Conservation (phyloP, 2,888 invertebrate species). For the Rotaria magnacalcarata region DNA sequence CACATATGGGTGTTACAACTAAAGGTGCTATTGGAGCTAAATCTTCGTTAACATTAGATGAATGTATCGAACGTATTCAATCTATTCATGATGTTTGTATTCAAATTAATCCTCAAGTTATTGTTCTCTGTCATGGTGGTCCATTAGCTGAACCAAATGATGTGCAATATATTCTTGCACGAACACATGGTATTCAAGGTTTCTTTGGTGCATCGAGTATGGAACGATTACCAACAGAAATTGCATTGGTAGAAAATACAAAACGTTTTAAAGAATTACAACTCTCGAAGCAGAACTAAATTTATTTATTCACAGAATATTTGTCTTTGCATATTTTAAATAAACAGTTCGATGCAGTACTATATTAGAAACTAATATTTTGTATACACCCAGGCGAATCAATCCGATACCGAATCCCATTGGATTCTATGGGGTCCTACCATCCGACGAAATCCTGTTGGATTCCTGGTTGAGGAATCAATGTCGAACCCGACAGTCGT, state of each 20-base stretch:
- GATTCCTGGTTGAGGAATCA: no score
- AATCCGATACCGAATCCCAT: no score
- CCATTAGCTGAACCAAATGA: constrained; percentile 32
- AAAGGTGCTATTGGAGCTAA: constrained; percentile 13
- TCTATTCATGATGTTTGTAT: constrained; percentile 3
- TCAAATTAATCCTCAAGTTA: constrained; percentile 29
- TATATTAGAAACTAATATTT: no score
- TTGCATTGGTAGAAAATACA: background rate
- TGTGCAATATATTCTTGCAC: background rate
- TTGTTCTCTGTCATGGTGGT: constrained; percentile 32
- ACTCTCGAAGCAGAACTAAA: background rate
- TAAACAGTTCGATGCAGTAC: no score
- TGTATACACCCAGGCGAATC: no score
- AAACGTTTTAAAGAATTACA: background rate
- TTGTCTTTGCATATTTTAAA: no score
- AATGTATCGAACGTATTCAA: background rate
- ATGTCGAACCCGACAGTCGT: no score
- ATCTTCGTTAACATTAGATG: background rate
- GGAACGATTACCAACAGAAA: constrained; percentile 38
- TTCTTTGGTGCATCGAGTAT: constrained; percentile 35
- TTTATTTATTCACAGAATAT: background rate
- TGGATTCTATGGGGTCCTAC: no score
- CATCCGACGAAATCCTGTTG: no score
- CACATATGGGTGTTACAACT: constrained; percentile 21
- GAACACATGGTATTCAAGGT: background rate